phyloP scores from a whole-genome alignment of 1,140 invertebrate species.

The Melitaea cinxia region DNA sequence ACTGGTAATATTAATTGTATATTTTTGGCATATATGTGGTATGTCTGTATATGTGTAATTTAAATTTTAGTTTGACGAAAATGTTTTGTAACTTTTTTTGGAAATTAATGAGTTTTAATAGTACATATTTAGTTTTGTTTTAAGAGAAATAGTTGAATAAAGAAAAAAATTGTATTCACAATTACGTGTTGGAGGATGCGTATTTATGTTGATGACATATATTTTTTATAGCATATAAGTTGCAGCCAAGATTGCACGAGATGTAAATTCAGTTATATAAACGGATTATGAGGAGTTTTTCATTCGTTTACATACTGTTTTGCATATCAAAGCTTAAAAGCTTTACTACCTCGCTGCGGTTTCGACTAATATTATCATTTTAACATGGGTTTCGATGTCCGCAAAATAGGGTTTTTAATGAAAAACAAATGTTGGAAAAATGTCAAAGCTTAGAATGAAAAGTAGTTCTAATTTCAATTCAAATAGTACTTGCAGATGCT shows the following conservation, averaged over 20 bases:
- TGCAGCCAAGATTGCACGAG: not conserved
- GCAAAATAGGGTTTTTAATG: not conserved
- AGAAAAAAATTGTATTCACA: too few relatives aligned
- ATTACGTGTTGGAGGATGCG: too few relatives aligned
- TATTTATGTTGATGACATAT: not conserved
- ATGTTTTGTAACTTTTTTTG: too few relatives aligned
- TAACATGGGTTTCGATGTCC: not conserved
- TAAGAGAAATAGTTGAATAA: too few relatives aligned
- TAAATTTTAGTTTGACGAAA: too few relatives aligned
- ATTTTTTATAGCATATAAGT: not conserved
- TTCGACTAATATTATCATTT: not conserved
- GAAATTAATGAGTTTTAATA: too few relatives aligned
- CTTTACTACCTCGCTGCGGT: not conserved
- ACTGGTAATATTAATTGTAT: too few relatives aligned
- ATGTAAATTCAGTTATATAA: not conserved
- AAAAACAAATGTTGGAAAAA: not conserved
- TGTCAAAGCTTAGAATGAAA: not conserved
- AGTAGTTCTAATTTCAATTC: too few relatives aligned
- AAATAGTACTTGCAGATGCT: too few relatives aligned
- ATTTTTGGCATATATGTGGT: too few relatives aligned
- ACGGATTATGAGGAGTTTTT: not conserved
- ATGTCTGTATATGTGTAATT: too few relatives aligned
- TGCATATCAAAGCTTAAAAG: slow-evolving; percentile 1
- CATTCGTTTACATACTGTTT: not conserved
- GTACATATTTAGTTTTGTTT: too few relatives aligned